Base-by-base conservation (phyloP, 35 echinoderm and acorn worm species). In the Holothuria glaberrima region DNA sequence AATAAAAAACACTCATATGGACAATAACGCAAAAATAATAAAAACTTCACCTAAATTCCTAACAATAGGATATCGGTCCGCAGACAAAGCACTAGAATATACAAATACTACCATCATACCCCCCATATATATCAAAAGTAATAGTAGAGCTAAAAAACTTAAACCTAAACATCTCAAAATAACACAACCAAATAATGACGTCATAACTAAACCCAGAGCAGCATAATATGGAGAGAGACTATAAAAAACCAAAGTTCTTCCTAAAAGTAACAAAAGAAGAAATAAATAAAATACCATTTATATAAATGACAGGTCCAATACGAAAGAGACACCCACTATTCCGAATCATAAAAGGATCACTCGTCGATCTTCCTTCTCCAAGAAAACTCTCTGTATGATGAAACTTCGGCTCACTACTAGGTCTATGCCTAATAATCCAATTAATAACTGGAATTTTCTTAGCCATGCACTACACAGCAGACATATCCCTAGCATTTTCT, bases 331-430 rank as follows among this genome's bases (percentile, higher is more conserved):
- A 85, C 52, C 81, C 81, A 19, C 10, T 85, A 26, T 64, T 85
- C 33, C 30, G 24, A 31, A 85, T 85, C 14, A 19, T 64, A 59
- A 85, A 85, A 25, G 27, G 59, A 29, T 31, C 52, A 5, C 56
- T 85, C 4, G 20, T 85, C 5, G 81, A 85, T 26, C 52, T 85
- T 0, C 81, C 81, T 0, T 13, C 81, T 12, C 81, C 81, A 59
- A 85, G 81, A 59, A 85, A 85, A 14, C 52, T 85, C 12, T 85
- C 81, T 12, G 30, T 64, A 24, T 85, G 81, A 64, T 85, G 81
- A 85, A 85, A 85, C n/a, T 95, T 95, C 62, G 94, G 94, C 0
- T 95, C 94, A n/a, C 44, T 95, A 27, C 38, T 95, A 70, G 90
- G 90, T 18, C 52, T 95, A 62, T 95, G 94, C 38, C 21, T 95